These are phyloP conservation scores for Girardinus metallicus DNA, from an alignment of 2,797 vertebrate species.

Conservation along the genomic window DNA sequence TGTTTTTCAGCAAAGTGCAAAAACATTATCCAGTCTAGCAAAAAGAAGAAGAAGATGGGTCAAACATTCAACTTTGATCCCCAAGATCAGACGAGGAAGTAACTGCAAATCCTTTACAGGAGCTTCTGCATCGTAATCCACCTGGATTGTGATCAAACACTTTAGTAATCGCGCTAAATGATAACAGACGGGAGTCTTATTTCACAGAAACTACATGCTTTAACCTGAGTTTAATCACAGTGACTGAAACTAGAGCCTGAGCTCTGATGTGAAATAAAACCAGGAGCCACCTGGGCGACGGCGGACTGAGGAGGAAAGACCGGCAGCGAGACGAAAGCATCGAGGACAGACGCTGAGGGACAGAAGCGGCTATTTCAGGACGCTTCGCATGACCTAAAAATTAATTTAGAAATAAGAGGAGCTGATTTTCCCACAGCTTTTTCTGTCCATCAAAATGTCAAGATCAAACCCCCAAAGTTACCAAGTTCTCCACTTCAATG, in stretches of 20 bases:
- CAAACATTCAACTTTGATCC: no score
- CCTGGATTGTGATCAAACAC: not conserved
- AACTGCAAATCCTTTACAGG: not conserved
- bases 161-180: not conserved
- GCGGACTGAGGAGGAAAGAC: not conserved
- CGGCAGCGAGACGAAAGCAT: constrained; percentile 51
- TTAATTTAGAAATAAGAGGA: constrained; percentile 41
- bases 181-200: not conserved
- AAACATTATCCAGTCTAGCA: no score
- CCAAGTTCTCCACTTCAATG: constrained; percentile 33
- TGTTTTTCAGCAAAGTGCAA: no score
- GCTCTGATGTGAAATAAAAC: not conserved
- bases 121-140: not conserved
- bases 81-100: not conserved
- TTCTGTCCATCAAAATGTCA: constrained; percentile 22
- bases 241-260: not conserved
- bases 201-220: constrained; percentile 5
- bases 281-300: not conserved
- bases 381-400: constrained; percentile 71
- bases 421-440: not conserved
- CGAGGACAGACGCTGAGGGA: constrained; percentile 73
- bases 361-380: constrained; percentile 67
- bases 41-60: no score
- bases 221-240: constrained; percentile 13
- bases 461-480: constrained; percentile 45